Evolutionary conservation across 2,888 invertebrate species (phyloP).

Genomic region (Lordiphosa andalusiaca): DNA sequence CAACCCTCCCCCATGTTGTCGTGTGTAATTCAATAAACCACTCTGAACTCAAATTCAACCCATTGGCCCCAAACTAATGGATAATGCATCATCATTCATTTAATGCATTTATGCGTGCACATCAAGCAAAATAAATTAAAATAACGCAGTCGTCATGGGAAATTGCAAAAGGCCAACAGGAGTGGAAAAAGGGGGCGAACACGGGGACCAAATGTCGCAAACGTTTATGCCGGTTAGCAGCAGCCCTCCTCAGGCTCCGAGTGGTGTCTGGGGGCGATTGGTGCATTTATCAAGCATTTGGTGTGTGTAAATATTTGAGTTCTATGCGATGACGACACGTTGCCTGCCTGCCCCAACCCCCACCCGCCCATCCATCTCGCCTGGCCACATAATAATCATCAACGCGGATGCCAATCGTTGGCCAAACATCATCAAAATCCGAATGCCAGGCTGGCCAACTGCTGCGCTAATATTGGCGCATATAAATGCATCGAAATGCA

Average conservation of each 20-base stretch:
- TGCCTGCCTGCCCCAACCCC: constrained; percentile 24
- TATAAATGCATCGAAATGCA: constrained; percentile 68
- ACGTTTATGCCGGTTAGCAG: constrained; percentile 25
- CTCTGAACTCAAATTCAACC: constrained; percentile 8
- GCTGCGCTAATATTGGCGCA: constrained; percentile 68
- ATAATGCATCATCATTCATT: constrained; percentile 58
- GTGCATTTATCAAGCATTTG: constrained; percentile 69
- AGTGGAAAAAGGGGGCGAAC: constrained; percentile 6
- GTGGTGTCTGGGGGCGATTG: constrained; percentile 37
- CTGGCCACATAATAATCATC: constrained; percentile 8
- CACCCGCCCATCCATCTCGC: constrained; percentile 30
- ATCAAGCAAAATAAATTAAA: constrained; percentile 53
- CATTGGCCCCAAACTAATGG: constrained; percentile 53
- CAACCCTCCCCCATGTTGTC: constrained; percentile 39
- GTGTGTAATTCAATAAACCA: constrained; percentile 19
- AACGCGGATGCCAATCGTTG: constrained; percentile 44
- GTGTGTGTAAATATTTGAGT: constrained; percentile 68
- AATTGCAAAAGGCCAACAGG: constrained; percentile 17
- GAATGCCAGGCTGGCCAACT: constrained; percentile 30
- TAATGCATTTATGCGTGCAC: constrained; percentile 56
- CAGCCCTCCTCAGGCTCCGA: background rate
- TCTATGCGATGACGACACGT: constrained; percentile 64
- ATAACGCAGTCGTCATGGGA: constrained; percentile 28
- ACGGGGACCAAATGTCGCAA: constrained; percentile 25
- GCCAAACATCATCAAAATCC: constrained; percentile 72